Percentiles rank a stretch among this genome's conserved stretches.
These are phyloP conservation scores for Metacarcinus magister DNA, from an alignment of 2,888 invertebrate species.

Conservation along the genomic window DNA sequence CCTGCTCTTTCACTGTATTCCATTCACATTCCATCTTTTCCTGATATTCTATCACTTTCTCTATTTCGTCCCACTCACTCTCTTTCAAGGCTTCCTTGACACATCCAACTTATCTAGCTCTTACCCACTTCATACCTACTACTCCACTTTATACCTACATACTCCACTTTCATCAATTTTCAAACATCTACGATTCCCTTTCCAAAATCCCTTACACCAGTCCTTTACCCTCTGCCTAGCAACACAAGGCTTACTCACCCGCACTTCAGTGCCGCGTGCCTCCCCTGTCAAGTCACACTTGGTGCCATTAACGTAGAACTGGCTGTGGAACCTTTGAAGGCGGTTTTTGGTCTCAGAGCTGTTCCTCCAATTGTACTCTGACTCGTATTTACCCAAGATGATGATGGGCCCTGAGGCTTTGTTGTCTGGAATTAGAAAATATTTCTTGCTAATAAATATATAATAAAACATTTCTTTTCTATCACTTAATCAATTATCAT, in stretches of 20 bases:
- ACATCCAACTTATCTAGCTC: too few relatives aligned
- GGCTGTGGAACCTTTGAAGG: conserved; percentile 84
- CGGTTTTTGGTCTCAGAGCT: conserved; percentile 81
- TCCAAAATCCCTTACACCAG: too few relatives aligned
- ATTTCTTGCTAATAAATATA: neutral
- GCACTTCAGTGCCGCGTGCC: conserved; percentile 85
- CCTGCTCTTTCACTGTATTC: too few relatives aligned
- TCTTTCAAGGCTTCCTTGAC: too few relatives aligned
- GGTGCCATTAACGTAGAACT: conserved; percentile 85
- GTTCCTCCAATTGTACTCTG: conserved; percentile 85
- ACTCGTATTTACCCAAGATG: conserved; percentile 84
- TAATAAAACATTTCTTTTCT: neutral
- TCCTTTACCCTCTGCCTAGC: neutral
- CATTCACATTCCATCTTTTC: too few relatives aligned
- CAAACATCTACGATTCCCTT: too few relatives aligned
- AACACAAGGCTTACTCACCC: conserved; percentile 84
- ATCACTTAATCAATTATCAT: too few relatives aligned
- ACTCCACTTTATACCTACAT: too few relatives aligned
- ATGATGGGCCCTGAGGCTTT: conserved; percentile 84
- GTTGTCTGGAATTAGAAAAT: conserved; percentile 84
- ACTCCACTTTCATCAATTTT: too few relatives aligned
- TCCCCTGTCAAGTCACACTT: conserved; percentile 85
- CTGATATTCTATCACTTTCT: too few relatives aligned
- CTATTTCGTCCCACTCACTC: too few relatives aligned
- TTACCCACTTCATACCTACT: too few relatives aligned